A percentile compares a stretch with the other conserved stretches of the same genome.
Evolutionary conservation across 1,140 invertebrate species (phyloP).

Genomic region (Trissolcus basalis): DNA sequence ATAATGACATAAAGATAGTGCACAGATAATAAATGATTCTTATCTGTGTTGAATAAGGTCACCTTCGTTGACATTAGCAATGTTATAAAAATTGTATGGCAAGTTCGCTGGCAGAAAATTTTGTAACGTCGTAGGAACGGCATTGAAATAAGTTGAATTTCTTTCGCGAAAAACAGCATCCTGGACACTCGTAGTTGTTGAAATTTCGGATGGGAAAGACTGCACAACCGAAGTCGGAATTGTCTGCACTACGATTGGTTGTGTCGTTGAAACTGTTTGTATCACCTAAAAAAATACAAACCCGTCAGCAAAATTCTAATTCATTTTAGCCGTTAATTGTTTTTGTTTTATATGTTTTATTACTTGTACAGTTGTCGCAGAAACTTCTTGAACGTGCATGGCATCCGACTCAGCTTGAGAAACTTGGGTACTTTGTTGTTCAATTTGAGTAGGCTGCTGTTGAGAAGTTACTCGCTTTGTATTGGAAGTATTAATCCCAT

Average conservation of each 20-base stretch:
- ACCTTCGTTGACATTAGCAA: conserved; percentile 68
- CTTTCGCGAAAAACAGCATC: conserved; percentile 66
- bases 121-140: conserved; percentile 64
- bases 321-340: neutral
- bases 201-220: conserved; percentile 63
- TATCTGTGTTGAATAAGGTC: conserved; percentile 69
- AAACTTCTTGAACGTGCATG: conserved; percentile 55
- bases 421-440: conserved; percentile 51
- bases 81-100: conserved; percentile 73
- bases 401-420: conserved; percentile 44
- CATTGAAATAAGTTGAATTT: conserved; percentile 69
- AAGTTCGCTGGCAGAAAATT: conserved; percentile 70
- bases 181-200: conserved; percentile 56
- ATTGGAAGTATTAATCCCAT: conserved; percentile 78
- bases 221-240: conserved; percentile 67
- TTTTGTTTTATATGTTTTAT: conserved; percentile 9
- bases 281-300: conserved; percentile 64
- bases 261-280: conserved; percentile 64
- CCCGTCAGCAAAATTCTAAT: too few relatives aligned
- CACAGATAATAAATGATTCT: too few relatives aligned
- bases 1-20: too few relatives aligned
- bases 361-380: conserved; percentile 67
- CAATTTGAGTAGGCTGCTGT: conserved; percentile 47
- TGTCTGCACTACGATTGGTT: conserved; percentile 70
- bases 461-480: conserved; percentile 58